Percentiles rank a stretch among this genome's conserved stretches.
Evolutionary conservation across 2,113 vertebrate genomes (phyloP).

Genomic region (Gorsachius goisagi): DNA sequence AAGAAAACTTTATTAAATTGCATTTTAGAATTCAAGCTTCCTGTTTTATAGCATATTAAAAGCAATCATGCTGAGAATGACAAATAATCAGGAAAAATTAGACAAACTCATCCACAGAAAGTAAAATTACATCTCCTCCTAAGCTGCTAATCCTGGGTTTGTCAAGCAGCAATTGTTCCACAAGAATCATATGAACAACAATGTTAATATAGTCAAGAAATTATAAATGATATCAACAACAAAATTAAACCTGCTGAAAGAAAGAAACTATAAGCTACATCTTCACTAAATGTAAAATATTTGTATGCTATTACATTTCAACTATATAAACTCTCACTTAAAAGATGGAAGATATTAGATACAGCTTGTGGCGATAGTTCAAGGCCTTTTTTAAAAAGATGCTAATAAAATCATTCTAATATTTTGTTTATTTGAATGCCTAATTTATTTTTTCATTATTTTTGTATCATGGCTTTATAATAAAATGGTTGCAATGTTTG

Average conservation of each 20-base stretch:
- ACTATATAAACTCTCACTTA: background rate
- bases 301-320: background rate
- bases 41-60: background rate
- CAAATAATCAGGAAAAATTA: background rate
- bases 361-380: background rate
- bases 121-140: background rate
- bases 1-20: background rate
- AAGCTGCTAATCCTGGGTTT: background rate
- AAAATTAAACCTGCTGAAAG: background rate
- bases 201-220: background rate
- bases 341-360: background rate
- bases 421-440: background rate
- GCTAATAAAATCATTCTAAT: background rate
- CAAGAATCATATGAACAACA: background rate
- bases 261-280: background rate
- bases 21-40: background rate
- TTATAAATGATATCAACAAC: background rate
- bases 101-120: background rate
- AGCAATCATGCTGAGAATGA: background rate
- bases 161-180: background rate
- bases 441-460: background rate
- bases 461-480: background rate
- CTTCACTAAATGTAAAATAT: background rate
- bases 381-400: background rate
- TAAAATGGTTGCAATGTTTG: background rate